Base-by-base conservation (phyloP, 1,140 invertebrate species). In the Drosophila setifemur region DNA sequence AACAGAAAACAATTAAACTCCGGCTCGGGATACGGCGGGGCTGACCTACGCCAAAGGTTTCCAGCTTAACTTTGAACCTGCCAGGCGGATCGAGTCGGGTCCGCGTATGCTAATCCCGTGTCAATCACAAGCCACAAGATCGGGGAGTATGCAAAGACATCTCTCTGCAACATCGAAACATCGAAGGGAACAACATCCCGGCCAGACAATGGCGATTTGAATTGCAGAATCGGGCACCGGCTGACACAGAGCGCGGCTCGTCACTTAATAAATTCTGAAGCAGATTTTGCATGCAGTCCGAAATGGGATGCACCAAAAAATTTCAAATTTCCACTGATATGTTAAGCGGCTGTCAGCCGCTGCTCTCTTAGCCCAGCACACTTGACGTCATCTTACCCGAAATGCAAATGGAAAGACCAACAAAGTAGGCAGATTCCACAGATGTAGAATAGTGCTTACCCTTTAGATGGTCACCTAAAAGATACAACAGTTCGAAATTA, bases 241-340 rank as follows among this genome's bases (percentile, higher is more conserved):
- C 31, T 67, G 73, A 71, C 70, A 72, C 58, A 55, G 72, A 26
- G 40, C 55, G n/a, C 14, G 33, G 53, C 31, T 60, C 60, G 79
- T 42, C 81, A 89, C 86, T 89, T 89, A 87, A 89, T 89, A 87
- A 89, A 89, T 89, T 89, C 87, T 76, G 81, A 45, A 63, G 64
- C 75, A 70, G 57, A 68, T 73, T 87, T 88, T 88, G 86, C 86
- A 88, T 88, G 81, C 86, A 87, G 77, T 9, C 42, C 49, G 11
- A 23, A 47, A 23, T 39, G 60, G 42, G 57, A 64, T 64, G 61
- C 61, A 64, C 61, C 68, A 42, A 72, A 73, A 81, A 85, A 82
- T 82, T 83, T 85, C 71, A 68, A 76, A 73, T 76, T 81, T 73
- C 73, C 81, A 81, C 81, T 82, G 81, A 86, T 86, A 86, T 86